Conservation (phyloP, 2,797 vertebrate species). For the Chrysolophus pictus region DNA sequence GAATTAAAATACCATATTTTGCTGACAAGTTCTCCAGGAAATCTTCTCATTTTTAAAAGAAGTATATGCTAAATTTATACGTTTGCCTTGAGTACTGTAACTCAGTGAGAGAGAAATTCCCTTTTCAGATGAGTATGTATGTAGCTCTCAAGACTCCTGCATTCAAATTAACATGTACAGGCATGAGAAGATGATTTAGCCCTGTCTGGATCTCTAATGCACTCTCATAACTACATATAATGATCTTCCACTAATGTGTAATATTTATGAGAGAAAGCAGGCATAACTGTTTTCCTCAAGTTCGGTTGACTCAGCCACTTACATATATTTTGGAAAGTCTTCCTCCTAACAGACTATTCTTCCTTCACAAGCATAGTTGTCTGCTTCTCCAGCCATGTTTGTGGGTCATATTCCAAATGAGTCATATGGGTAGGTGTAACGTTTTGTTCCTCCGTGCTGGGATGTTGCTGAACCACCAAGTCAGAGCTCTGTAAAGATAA, state of each 20-base stretch:
- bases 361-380: background rate
- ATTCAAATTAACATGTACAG: background rate
- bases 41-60: background rate
- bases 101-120: background rate
- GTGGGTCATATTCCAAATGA: slow-evolving; percentile 39
- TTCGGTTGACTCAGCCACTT: background rate
- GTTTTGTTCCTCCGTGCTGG: slow-evolving; percentile 33
- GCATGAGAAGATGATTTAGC: background rate
- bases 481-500: background rate
- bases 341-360: background rate
- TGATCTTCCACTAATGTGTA: background rate
- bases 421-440: slow-evolving; percentile 30
- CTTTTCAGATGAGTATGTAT: background rate
- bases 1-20: background rate
- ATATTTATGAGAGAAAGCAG: background rate
- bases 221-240: background rate
- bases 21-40: background rate
- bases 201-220: background rate
- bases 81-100: background rate
- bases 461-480: background rate
- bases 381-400: background rate
- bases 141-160: background rate
- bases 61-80: background rate
- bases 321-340: background rate
- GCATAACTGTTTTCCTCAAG: background rate